Evolutionary conservation across 2,888 invertebrate genomes (phyloP).

Genomic region (Nemotelus nigrinus): DNA sequence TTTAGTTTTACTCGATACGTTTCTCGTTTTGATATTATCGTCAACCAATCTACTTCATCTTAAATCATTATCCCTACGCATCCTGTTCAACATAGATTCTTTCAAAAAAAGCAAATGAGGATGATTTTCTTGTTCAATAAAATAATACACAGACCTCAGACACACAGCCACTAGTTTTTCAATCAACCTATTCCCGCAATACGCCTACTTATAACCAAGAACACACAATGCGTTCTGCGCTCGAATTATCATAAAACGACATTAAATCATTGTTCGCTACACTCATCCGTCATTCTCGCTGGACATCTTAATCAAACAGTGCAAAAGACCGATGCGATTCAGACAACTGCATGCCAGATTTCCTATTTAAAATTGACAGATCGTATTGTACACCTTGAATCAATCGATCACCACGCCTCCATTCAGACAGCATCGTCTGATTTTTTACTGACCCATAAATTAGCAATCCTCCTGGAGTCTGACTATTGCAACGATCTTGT

Average conservation of each 20-base stretch:
- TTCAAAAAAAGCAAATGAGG: no score
- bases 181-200: conserved; percentile 1
- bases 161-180: no score
- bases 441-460: conserved; percentile 20
- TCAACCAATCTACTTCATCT: no score
- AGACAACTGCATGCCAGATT: background rate
- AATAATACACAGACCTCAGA: no score
- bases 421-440: conserved; percentile 25
- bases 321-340: conserved; percentile 9
- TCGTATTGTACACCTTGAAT: conserved; percentile 31
- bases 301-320: conserved; percentile 40
- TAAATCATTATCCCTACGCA: no score
- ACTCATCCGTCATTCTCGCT: conserved; percentile 29
- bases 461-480: conserved; percentile 4
- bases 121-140: no score
- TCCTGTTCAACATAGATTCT: no score
- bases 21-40: no score
- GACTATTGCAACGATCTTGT: conserved; percentile 31
- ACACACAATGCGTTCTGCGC: conserved; percentile 18
- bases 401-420: conserved; percentile 42
- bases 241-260: conserved; percentile 37
- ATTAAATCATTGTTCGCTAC: conserved; percentile 38
- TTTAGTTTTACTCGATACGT: no score
- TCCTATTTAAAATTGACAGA: conserved; percentile 10
- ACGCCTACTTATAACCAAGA: conserved; percentile 9